Base-by-base conservation (phyloP, 2,113 vertebrate species). In the Grantiella picta region DNA sequence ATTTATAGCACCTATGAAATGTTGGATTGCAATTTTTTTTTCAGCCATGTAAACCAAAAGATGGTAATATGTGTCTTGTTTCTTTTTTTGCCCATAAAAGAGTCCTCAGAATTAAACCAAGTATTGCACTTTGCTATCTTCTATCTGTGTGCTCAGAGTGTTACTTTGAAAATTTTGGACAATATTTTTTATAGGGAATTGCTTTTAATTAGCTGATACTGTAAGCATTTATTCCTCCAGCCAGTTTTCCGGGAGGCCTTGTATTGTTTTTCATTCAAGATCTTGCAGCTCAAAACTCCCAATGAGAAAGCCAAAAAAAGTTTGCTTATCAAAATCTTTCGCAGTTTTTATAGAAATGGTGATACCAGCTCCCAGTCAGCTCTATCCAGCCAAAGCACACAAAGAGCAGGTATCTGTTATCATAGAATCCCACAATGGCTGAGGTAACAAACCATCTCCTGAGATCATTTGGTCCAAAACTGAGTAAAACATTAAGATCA, bases 231-330 rank as follows among this genome's bases (percentile, higher is more conserved):
- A 44, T 71, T 93, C n/a, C 19, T 89, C 7, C 10, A 31, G 28
- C 33, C 17, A 68, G 0, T 85, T 89, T 90, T 85, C 22, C 78
- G 10, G 29, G 61, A 89, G 19, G 7, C 2, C 8, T 54, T 66
- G 7, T 42, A 31, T 35, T n/a, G 6, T 64, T 92, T 86, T 72
- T 83, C 3, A 6, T 78, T 81, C 15, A 57, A 65, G 40, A 15
- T 54, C 45, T 42, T 78, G 11, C 5, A 61, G 17, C 23, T 65
- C 12, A 89, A 73, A 82, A 36, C 17, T 64, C 82, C 15, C 33
- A 79, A 56, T 9, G 7, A 54, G 12, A 23, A 5, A 71, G 4
- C 0, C 1, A 10, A 10, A 10, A 25, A 53, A 77, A 19, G 4
- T 60, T 83, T 80, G 3, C 9, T 21, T 50, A 36, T 35, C 17